Evolutionary conservation across 2,888 invertebrate genomes (phyloP), one percentile per base, ranked within the genome.

Genomic region (Campopleginae sp.): DNA sequence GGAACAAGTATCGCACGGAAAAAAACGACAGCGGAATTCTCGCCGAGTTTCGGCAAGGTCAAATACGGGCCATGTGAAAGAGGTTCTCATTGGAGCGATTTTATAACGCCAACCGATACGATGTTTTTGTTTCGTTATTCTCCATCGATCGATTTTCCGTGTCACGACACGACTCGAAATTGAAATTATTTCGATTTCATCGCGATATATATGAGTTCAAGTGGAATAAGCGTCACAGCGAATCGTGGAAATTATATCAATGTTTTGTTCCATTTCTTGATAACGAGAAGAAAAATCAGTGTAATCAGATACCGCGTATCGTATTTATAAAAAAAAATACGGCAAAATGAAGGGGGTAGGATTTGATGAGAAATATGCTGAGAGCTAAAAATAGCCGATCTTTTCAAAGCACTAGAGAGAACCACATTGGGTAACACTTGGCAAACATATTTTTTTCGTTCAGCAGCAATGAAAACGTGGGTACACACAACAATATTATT

Each of bases 301-400:
- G 58, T 23, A 38, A 54, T 19, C 54, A 42, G 54, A 38, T 74
- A 74, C 27, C 72, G 2, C 38, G 31, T 72, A 54, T 54, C 72
- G 42, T 19, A 12, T 19, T 33, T n/a, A 19, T 54, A 23, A 33
- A 33, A 38, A 2, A 33, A 27, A 54, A n/a, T 19, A 54, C 1
- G 48, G 48, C 14, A 42, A 54, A 58, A 58, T 7, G n/a, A 42
- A 8, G 33, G 66, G 63, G 63, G 38, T 27, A 33, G 19, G 12
- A 23, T 74, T 44, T 14, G 42, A 5, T 42, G 61, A 46, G 23
- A 61, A 68, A 72, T 68, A 61, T 66, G 46, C n/a, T 12, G 51
- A 10, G 2, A 23, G 70, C 77, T 82, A 78, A 77, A 83, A 78
- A 83, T 83, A 78, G 42, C 54, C 14, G 31, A 38, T 19, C 38